Evolutionary conservation across 2,888 invertebrate genomes (phyloP), one percentile per base, ranked within the genome.

Genomic region (Trimorus sp.): DNA sequence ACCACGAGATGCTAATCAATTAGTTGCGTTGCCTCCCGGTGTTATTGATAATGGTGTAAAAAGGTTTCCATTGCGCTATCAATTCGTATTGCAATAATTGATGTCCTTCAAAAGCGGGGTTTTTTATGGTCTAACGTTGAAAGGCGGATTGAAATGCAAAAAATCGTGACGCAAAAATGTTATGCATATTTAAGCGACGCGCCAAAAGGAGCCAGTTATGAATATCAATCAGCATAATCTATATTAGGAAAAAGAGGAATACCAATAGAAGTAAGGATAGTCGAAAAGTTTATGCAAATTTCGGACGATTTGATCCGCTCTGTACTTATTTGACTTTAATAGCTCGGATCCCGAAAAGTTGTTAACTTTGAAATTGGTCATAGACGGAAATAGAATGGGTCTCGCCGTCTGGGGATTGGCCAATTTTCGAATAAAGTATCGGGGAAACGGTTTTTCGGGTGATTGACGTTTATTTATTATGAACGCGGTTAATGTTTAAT

Each of bases 41-140:
- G 26, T 26, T 26, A 26, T 26, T 26, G 26, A 26, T 26, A 40
- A 40, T 40, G 40, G 40, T 40, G 40, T 12, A 53, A 65, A 62
- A 48, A 68, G 15, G 49, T 48, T 69, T 63, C 16, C 49, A 63
- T 11, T 51, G 63, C 63, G 16, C 26, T 54, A 37, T 66, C 60
- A 71, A 73, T 66, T 36, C 40, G 38, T 66, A 37, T 66, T 66
- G 14, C 12, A 8, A n/a, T 73, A 73, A 73, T 53, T 60, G 66
- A 60, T 78, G 73, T 78, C 78, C 60, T 66, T 53, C 7, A 38
- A 54, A 71, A 73, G 71, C 54, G 45, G 54, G 60, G 73, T 78
- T 60, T 48, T 16, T 54, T 40, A 48, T 71, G 71, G 71, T 65
- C 59, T 38, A 71, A 65, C 48, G 53, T 53, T 26, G 12, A 62